Evolutionary conservation across 1,140 invertebrate species (phyloP), one percentile per base, ranked within the genome.

Genomic region (Halictus rubicundus): DNA sequence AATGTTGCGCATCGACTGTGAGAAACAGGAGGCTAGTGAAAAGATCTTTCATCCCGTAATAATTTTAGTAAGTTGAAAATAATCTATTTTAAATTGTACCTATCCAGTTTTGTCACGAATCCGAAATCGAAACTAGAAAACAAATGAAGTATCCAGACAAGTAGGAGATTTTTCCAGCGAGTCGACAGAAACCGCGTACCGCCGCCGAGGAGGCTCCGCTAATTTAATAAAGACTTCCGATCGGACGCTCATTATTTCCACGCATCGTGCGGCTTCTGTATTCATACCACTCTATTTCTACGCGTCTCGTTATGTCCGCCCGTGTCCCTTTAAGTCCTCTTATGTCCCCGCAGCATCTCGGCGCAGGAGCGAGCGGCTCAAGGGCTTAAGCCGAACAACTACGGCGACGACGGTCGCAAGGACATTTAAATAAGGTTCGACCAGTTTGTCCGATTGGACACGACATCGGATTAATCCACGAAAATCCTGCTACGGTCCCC

Each of bases 231-330:
- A 57, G 54, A n/a, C 54, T 57, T 57, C 7, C 21, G 54, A 57
- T n/a, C 19, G 21, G 16, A 19, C 19, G 21, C 23, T 52, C 25
- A 42, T 49, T 61, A 32, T 66, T 4, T 42, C n/a, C 25, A 37
- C 63, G 63, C 32, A 39, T n/a, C n/a, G 25, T 7, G 2, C 46
- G 25, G 59, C 76, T 64, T 78, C 68, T 16, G 76, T 78, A 78
- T 78, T 78, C 68, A 64, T 78, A 78, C 71, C 76, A 78, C 60
- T 78, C 76, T 78, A 78, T 71, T 78, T 78, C 76, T 78, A 23
- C 69, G 68, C 60, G 76, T 72, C 76, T 78, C 76, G 68, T 78
- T 78, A 78, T 60, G 76, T 78, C 76, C 37, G 32, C 23, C 19
- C n/a, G 46, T 39, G 69, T 72, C 69, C 46, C 68, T 78, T 78